Evolutionary conservation across 2,113 vertebrate species (phyloP).

Genomic region (Cebidichthys violaceus): DNA sequence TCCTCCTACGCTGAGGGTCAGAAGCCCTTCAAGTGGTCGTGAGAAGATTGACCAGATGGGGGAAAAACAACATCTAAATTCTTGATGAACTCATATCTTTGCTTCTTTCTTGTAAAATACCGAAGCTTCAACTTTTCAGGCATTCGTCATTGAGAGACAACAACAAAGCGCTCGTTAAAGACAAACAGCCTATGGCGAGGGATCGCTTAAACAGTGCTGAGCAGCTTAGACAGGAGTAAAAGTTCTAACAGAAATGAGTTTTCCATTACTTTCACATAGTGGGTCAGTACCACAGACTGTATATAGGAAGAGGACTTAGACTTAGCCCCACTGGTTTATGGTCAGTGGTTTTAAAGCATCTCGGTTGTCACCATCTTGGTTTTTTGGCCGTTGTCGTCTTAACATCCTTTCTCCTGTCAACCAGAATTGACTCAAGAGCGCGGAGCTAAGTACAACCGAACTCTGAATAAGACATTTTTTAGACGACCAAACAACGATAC

Average conservation of each 20-base stretch:
- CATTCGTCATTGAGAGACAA: neutral
- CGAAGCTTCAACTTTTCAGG: too few species aligned
- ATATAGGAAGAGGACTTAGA: neutral
- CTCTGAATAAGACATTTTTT: neutral
- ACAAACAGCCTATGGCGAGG: neutral
- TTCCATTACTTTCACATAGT: slow-evolving; percentile 47
- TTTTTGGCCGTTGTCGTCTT: too few species aligned
- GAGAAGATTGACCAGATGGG: neutral
- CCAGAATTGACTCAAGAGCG: neutral
- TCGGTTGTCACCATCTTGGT: neutral
- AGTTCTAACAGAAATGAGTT: slow-evolving; percentile 21
- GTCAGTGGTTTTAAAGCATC: neutral
- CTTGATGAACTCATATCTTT: neutral
- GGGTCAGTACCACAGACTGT: neutral
- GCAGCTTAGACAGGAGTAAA: slow-evolving; percentile 24
- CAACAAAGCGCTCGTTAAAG: neutral
- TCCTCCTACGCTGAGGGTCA: too few species aligned
- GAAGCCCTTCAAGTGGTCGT: neutral
- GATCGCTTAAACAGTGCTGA: slow-evolving; percentile 26
- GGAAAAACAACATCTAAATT: neutral
- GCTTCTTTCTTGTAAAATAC: neutral
- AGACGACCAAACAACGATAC: neutral
- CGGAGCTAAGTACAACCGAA: neutral
- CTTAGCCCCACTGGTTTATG: neutral
- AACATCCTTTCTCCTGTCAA: neutral